A percentile compares a stretch with the other conserved stretches of the same genome.
phyloP scores from a whole-genome alignment of 64 coral and sea anemone genomes.

The Stichodactyla mertensii region DNA sequence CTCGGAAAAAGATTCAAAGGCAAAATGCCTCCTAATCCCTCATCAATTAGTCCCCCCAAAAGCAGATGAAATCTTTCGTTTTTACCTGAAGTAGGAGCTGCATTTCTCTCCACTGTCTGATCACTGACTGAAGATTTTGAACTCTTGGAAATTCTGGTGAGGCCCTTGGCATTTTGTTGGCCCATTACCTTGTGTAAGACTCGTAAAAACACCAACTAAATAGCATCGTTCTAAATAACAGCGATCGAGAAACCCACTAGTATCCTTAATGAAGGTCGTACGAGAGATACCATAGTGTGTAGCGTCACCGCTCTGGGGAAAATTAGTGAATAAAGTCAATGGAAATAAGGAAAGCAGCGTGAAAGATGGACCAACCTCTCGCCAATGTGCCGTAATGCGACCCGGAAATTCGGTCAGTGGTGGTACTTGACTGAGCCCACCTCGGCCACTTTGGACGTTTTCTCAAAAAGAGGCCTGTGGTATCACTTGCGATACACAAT shows the following conservation, averaged over 20 bases:
- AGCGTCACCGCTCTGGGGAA: not conserved
- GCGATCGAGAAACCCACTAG: not conserved
- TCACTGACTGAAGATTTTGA: not conserved
- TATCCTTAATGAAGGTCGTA: not conserved
- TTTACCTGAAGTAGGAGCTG: not conserved
- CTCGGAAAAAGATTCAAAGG: not conserved
- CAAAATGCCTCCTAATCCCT: not conserved
- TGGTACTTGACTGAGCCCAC: constrained; percentile 25
- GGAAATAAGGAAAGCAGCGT: not conserved
- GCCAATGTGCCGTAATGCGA: constrained; percentile 54
- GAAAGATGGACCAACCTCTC: not conserved
- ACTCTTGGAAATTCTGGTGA: constrained; percentile 16
- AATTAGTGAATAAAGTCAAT: not conserved
- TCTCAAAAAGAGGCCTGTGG: not conserved
- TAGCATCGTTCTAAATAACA: not conserved
- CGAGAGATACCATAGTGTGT: not conserved
- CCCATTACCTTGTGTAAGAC: constrained; percentile 10
- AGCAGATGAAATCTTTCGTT: not conserved
- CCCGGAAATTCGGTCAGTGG: constrained; percentile 58
- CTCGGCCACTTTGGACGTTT: not conserved
- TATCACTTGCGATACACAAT: not conserved
- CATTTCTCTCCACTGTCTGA: not conserved
- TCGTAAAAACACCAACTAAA: not conserved
- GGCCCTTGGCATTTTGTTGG: constrained; percentile 29
- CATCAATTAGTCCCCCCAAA: not conserved